These are phyloP conservation scores for Apocrypta bakeri DNA, from an alignment of 1,140 invertebrate genomes.

Conservation along the genomic window DNA sequence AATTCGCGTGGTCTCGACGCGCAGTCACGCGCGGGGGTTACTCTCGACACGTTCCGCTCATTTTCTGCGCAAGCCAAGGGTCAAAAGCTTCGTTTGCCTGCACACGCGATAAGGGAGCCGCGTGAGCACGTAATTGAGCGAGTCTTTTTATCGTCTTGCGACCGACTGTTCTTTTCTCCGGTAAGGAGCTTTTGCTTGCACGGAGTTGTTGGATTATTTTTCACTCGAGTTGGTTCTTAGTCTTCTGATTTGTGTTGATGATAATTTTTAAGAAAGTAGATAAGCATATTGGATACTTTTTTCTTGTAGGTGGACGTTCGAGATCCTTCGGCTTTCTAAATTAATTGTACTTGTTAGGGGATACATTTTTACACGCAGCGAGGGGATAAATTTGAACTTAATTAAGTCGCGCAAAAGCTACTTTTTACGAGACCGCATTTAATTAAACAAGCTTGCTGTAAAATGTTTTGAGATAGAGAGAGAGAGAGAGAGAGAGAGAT, in stretches of 20 bases:
- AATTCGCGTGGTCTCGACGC: constrained; percentile 19
- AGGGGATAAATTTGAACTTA: background rate
- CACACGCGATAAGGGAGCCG: background rate
- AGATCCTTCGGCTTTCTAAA: no score
- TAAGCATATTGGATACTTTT: background rate
- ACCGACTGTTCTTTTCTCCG: background rate
- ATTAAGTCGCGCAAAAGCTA: constrained; percentile 6
- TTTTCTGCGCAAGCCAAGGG: background rate
- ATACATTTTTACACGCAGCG: background rate
- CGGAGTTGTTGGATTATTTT: background rate
- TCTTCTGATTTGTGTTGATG: no score
- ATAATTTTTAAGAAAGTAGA: no score
- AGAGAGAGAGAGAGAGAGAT: no score
- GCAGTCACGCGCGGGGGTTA: constrained; percentile 34
- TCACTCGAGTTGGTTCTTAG: no score
- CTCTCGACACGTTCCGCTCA: constrained; percentile 21
- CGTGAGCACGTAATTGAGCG: constrained; percentile 4
- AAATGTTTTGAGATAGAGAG: background rate
- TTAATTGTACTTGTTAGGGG: background rate
- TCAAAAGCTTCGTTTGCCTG: constrained; percentile 19
- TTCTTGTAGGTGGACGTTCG: no score
- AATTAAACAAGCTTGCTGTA: background rate
- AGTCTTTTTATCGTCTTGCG: background rate
- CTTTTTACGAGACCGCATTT: background rate
- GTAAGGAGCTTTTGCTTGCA: background rate